These are phyloP conservation scores for Anomalospiza imberbis DNA, from an alignment of 2,797 vertebrate species.

Conservation along the genomic window DNA sequence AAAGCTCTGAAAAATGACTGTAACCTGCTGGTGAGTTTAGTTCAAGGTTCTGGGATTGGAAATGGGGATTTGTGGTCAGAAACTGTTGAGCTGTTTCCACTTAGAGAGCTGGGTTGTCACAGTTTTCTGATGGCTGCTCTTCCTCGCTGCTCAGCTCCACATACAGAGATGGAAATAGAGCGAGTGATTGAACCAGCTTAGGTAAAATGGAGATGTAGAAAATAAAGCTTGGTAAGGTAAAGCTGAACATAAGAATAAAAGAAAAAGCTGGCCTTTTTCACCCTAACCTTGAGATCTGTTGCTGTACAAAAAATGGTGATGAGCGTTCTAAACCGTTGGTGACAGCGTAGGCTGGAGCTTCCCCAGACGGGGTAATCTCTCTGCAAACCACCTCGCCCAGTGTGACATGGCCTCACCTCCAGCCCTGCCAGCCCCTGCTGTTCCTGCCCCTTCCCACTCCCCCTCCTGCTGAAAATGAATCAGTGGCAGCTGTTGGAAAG, in stretches of 20 bases:
- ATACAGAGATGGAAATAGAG: background rate
- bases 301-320: background rate
- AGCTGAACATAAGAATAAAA: background rate
- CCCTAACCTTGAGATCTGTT: background rate
- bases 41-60: background rate
- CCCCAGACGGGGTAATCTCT: background rate
- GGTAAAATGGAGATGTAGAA: background rate
- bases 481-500: slow-evolving; percentile 52
- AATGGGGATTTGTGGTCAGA: background rate
- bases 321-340: background rate
- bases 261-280: background rate
- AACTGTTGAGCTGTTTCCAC: background rate
- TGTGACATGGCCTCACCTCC: background rate
- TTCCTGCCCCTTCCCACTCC: background rate
- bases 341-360: background rate
- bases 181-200: background rate
- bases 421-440: background rate
- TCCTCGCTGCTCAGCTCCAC: background rate
- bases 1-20: background rate
- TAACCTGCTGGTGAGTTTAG: background rate
- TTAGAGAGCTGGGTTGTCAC: background rate
- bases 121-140: background rate
- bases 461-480: background rate
- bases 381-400: background rate
- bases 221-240: background rate